Base-by-base conservation (phyloP, 35 echinoderm and acorn worm genomes). In the Anneissia japonica region DNA sequence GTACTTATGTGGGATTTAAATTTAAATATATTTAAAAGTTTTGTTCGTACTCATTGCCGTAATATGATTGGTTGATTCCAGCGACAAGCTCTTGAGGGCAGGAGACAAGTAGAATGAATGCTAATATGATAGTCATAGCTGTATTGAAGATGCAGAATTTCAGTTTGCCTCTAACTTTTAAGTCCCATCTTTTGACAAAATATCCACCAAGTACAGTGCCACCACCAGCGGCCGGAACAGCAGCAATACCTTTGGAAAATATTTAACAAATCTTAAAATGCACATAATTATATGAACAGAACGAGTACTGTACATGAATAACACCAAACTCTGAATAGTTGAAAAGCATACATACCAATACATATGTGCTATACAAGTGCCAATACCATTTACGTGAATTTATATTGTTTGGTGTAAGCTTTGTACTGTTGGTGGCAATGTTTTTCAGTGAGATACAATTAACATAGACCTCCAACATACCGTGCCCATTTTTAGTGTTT, bases 171-270 rank as follows among this genome's bases (percentile, higher is more conserved):
- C 40, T 39, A 9, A 93, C 87, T 40, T 84, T 85, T 17, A 93
- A 84, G 23, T 86, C 26, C 31, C 85, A 87, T 86, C 83, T 35
- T 32, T 88, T 85, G 45, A 86, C 37, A 6, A 93, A 28, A 75
- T 83, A 93, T 29, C 92, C 92, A 37, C 92, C 92, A 33, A 93
- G 74, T 29, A 86, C 78, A 0, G 88, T 88, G 19, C 87, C 87
- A 36, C 82, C 76, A 0, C 46, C 79, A 74, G 75, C 92, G 0
- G 82, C 92, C 6, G 92, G 92, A 12, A 93, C 77, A 0, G 83
- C 74, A 17, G 43, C 83, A 37, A 88, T 79, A 41, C 91, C 91
- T 93, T 31, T 0, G 10, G 29, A 45, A 29, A 38, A 33, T 46
- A 32, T 72, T 23, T 11, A 88, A 64, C 32, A 30, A 55, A 35